Evolutionary conservation across 1,140 invertebrate species (phyloP), one percentile per base, ranked within the genome.

Genomic region (Microplitis mediator): DNA sequence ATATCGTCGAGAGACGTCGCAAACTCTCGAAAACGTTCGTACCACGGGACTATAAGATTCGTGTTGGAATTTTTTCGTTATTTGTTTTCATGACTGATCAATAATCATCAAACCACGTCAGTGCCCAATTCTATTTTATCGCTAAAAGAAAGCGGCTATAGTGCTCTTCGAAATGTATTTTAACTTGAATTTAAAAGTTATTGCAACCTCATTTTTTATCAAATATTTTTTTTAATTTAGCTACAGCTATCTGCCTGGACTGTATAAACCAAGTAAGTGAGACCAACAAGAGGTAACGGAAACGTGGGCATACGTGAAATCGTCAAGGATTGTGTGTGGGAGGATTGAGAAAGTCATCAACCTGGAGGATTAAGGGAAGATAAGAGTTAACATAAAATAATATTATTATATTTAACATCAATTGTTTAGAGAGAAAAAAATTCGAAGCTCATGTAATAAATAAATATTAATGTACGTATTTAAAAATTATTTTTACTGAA

Each of bases 301-400:
- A 62, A 78, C 75, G 78, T 79, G 74, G 78, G 78, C 76, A 79
- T 77, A 79, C 78, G 54, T 76, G 78, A 79, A 77, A 78, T 74
- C 69, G 36, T 23, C 35, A n/a, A 58, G 39, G 36, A 65, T 62
- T 51, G 58, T 54, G 65, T 72, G 75, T 76, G 67, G 73, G 77
- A 74, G 70, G 74, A 71, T 56, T 60, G 72, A 69, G 73, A 74
- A 65, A 51, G 62, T 51, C 69, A 73, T n/a, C 65, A 51, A 58
- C 14, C 16, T 58, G 56, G 23, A 23, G 23, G 56, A 58, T 58
- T 35, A 58, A 66, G 31, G n/a, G 60, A 63, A 16, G 13, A 58
- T 32, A 71, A 71, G 36, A 45, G 51, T 51, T 13, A 67, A 45
- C 39, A 67, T 65, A 39, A 35, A 61, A 68, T 34, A 23, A 66